Base-by-base conservation (phyloP, 2,113 vertebrate genomes). In the Microcebus ravelobensis region DNA sequence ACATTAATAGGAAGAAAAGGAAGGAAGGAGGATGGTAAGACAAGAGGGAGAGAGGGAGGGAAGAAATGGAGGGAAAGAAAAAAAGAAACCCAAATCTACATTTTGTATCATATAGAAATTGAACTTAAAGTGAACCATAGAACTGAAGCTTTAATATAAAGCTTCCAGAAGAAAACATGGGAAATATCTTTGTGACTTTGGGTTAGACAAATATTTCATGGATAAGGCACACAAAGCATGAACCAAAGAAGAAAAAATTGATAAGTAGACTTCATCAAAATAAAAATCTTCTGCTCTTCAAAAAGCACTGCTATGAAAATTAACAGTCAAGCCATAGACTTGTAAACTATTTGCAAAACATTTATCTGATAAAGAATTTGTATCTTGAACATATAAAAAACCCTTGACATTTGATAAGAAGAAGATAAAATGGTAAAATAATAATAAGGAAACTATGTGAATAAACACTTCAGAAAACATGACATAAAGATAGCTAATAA, bases 361-460 rank as follows among this genome's bases (percentile, higher is more conserved):
- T 15, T 76, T 67, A 65, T 15, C 34, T 81, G n/a, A 63, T 39
- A 79, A 80, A 63, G 15, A 88, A 42, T 31, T 39, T 31, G 8
- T 79, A 57, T 57, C 61, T 57, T 42, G 23, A 74, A 14, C 73
- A 50, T 76, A 81, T 39, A 82, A 89, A 88, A 31, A 84, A 48
- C 36, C 27, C 42, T 73, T 84, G 73, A 92, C 90, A 80, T 57
- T 85, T 42, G 79, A 1, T 61, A 73, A 15, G 36, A 61, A 92
- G n/a, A 90, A 90, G 25, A 90, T 10, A 50, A 71, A 45, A 96
- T n/a, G 1, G 25, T 80, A 84, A 93, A 61, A 81, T 48, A 68
- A 59, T 29, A 81, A 76, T n/a, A 55, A 87, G 25, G 8, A 91
- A 84, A 91, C 29, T 84, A 84, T 91, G 87, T 95, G 50, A 91